phyloP scores from a whole-genome alignment of 2,113 vertebrate species.

The Oryzias melastigma region DNA sequence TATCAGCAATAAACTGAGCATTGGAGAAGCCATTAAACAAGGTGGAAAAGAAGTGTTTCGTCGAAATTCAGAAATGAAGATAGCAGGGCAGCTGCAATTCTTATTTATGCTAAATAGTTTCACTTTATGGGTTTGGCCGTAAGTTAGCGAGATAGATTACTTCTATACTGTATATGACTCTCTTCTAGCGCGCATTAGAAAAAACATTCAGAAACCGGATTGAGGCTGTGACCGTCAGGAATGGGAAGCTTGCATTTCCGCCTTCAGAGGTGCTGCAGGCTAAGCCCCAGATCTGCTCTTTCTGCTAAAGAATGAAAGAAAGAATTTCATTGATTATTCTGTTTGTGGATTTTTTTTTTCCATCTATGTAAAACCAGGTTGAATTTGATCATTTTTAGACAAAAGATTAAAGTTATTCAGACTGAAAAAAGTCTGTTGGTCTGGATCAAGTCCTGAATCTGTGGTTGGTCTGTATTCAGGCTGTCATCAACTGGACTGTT shows the following conservation, averaged over 20 bases:
- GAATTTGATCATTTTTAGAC: no score
- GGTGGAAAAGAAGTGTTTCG: conserved; percentile 44
- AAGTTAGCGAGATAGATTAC: conserved; percentile 23
- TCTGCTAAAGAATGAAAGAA: background rate
- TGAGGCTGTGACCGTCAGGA: no score
- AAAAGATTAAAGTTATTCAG: no score
- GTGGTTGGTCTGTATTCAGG: no score
- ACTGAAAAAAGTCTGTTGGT: no score
- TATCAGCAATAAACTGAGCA: conserved; percentile 53
- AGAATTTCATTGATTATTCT: background rate
- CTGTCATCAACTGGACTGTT: no score
- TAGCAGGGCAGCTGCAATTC: conserved; percentile 25
- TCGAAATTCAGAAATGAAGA: conserved; percentile 45
- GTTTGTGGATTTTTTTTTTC: background rate
- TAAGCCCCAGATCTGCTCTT: conserved; percentile 2
- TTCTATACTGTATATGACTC: conserved; percentile 1
- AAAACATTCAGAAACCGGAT: background rate
- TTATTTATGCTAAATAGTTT: conserved; percentile 47
- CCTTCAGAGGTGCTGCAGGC: background rate
- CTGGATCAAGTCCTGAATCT: no score
- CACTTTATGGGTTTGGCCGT: conserved; percentile 9
- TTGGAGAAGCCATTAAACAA: conserved; percentile 53
- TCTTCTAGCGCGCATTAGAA: background rate
- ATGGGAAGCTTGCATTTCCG: background rate
- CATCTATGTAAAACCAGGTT: background rate